Evolutionary conservation across 2,888 invertebrate genomes (phyloP).

Genomic region (Leptothorax acervorum): DNA sequence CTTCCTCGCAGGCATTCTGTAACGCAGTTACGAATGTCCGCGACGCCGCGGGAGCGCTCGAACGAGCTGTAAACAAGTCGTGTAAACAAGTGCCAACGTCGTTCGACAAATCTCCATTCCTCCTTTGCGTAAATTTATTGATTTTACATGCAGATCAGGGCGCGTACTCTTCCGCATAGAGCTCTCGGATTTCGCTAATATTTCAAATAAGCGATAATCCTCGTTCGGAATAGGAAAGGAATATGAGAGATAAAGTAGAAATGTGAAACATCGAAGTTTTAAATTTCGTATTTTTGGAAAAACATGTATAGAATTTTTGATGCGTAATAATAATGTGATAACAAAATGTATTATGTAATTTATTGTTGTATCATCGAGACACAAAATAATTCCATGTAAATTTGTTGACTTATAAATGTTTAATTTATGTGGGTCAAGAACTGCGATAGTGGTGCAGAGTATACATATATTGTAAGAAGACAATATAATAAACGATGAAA

Average conservation of each 20-base stretch:
- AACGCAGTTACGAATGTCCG: slow-evolving; percentile 38
- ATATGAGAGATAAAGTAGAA: not conserved
- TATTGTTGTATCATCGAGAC: not conserved
- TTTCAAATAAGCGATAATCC: not conserved
- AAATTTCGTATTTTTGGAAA: not conserved
- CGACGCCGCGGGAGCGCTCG: slow-evolving; percentile 14
- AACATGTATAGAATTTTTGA: not conserved
- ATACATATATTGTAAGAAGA: not conserved
- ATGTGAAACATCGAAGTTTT: slow-evolving; percentile 9
- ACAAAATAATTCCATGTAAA: not conserved
- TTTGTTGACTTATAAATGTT: not conserved
- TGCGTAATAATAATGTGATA: not conserved
- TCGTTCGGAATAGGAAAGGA: too few relatives aligned
- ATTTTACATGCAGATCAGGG: not conserved
- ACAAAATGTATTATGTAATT: not conserved
- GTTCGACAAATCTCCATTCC: not conserved
- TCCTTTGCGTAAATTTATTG: slow-evolving; percentile 3
- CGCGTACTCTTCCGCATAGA: not conserved
- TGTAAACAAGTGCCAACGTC: slow-evolving; percentile 27
- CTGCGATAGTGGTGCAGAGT: not conserved
- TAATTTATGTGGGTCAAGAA: not conserved
- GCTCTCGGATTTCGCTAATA: not conserved
- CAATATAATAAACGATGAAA: not conserved
- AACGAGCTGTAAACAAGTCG: slow-evolving; percentile 32
- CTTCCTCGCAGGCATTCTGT: slow-evolving; percentile 17